These are phyloP conservation scores for Caenorhabditis parvicauda DNA, from an alignment of 2,888 invertebrate genomes.

Conservation along the genomic window DNA sequence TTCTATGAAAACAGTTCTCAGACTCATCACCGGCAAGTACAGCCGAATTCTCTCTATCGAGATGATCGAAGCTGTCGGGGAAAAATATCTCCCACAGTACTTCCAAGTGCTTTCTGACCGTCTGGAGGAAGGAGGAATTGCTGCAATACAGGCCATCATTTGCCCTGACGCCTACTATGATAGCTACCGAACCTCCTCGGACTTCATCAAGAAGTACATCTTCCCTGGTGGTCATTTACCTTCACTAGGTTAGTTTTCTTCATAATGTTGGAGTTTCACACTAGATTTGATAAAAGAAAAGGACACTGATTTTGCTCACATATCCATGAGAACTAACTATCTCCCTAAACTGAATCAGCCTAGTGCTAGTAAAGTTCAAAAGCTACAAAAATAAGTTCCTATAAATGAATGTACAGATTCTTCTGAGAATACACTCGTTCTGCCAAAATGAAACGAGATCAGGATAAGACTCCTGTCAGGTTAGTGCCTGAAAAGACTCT, in stretches of 20 bases:
- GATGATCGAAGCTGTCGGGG: conserved; percentile 59
- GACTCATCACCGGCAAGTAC: conserved; percentile 42
- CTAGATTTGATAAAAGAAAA: not conserved
- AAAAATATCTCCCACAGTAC: conserved; percentile 49
- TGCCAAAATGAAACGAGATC: too few relatives aligned
- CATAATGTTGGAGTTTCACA: too few relatives aligned
- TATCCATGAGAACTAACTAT: not conserved
- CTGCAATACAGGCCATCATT: conserved; percentile 49
- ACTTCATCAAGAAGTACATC: conserved; percentile 59
- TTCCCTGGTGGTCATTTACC: conserved; percentile 59
- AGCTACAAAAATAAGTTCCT: too few relatives aligned
- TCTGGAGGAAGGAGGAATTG: conserved; percentile 41
- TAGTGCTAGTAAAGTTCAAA: too few relatives aligned
- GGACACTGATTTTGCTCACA: not conserved
- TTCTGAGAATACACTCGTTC: too few relatives aligned
- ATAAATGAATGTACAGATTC: too few relatives aligned
- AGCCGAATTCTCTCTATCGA: conserved; percentile 47
- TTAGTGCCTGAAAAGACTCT: too few relatives aligned
- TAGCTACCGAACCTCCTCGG: conserved; percentile 41
- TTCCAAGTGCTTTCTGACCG: conserved; percentile 47
- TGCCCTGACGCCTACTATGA: conserved; percentile 54
- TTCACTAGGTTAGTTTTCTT: conserved; percentile 21
- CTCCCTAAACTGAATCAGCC: not conserved
- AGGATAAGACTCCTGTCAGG: too few relatives aligned
- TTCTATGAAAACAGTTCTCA: too few relatives aligned